phyloP scores from a whole-genome alignment of 2,888 invertebrate genomes.

The Liodrosophila aerea region DNA sequence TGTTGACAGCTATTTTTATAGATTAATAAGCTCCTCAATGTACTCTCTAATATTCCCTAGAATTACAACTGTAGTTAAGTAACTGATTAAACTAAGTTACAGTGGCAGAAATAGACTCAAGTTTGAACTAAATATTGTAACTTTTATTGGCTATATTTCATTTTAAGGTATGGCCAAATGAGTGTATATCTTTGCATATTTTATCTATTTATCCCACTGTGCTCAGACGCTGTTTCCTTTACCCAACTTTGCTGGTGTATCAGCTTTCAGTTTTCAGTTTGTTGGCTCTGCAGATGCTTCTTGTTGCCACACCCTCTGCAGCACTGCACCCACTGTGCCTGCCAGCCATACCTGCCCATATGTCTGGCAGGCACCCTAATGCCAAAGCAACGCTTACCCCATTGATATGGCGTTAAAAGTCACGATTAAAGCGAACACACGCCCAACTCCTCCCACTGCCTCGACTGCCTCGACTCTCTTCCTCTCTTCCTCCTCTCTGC shows the following conservation, averaged over 20 bases:
- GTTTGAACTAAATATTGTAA: too few relatives aligned
- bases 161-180: too few relatives aligned
- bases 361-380: constrained; percentile 49
- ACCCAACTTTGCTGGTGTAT: not conserved
- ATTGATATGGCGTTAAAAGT: constrained; percentile 65
- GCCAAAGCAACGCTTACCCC: constrained; percentile 42
- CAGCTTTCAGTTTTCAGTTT: not conserved
- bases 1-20: too few relatives aligned
- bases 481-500: not conserved
- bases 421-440: constrained; percentile 58
- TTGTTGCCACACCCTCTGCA: constrained; percentile 31
- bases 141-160: too few relatives aligned
- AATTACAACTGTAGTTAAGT: too few relatives aligned
- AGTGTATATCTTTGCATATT: not conserved
- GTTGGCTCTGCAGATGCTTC: constrained; percentile 33
- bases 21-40: too few relatives aligned
- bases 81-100: too few relatives aligned
- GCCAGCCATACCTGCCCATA: not conserved
- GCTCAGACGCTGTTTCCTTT: not conserved
- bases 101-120: too few relatives aligned
- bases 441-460: constrained; percentile 2
- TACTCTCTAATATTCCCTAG: too few relatives aligned
- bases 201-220: not conserved
- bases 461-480: not conserved
- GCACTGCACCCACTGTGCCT: not conserved